phyloP scores from a whole-genome alignment of 2,797 vertebrate species.

The Orientallactaga sibirica region DNA sequence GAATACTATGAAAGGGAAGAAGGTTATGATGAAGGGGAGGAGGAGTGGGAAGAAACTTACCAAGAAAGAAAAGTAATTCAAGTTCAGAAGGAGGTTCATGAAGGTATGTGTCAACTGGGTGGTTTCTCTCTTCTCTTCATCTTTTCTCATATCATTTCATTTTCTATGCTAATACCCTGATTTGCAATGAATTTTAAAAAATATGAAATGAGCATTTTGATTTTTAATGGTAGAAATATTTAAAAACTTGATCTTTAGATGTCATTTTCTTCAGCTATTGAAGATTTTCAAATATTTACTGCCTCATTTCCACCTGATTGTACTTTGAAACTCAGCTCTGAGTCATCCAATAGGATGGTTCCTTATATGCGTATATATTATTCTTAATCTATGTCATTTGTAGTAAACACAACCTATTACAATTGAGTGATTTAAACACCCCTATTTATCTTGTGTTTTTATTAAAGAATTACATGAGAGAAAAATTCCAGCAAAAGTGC shows the following conservation, averaged over 20 bases:
- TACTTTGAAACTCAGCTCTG: slow-evolving; percentile 10
- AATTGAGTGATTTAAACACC: slow-evolving; percentile 23
- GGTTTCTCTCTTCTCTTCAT: background rate
- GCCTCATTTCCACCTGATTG: background rate
- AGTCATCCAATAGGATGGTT: background rate
- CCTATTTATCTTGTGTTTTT: slow-evolving; percentile 67
- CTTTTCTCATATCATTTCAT: background rate
- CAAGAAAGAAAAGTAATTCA: slow-evolving; percentile 86
- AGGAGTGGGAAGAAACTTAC: slow-evolving; percentile 88
- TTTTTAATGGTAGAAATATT: background rate
- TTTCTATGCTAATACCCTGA: background rate
- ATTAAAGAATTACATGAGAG: slow-evolving; percentile 81
- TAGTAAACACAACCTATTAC: background rate
- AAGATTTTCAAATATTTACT: background rate
- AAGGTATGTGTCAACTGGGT: slow-evolving; percentile 82
- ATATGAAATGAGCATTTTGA: background rate
- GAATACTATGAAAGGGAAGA: slow-evolving; percentile 88
- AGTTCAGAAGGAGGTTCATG: slow-evolving; percentile 81
- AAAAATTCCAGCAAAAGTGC: slow-evolving; percentile 83
- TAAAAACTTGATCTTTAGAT: background rate
- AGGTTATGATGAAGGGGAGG: slow-evolving; percentile 89
- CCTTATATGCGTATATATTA: background rate
- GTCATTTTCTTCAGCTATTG: background rate
- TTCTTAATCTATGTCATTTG: slow-evolving; percentile 35
- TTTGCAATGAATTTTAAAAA: background rate